Evolutionary conservation across 2,113 vertebrate genomes (phyloP).

Genomic region (Melanerpes formicivorus): DNA sequence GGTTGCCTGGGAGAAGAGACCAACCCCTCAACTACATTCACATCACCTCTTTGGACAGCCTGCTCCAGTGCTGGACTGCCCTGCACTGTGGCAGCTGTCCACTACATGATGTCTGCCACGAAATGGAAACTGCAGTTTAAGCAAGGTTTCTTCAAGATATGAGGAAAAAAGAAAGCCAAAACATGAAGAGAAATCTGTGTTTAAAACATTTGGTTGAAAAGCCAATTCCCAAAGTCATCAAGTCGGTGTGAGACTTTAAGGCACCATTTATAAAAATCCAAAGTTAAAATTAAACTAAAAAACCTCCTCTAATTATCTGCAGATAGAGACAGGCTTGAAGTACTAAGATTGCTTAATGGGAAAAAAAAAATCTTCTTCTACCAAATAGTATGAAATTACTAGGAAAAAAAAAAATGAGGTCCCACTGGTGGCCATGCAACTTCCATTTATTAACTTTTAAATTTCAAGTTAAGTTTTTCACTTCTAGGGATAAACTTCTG

Average conservation of each 20-base stretch:
- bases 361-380: conserved; percentile 6
- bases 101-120: fast-evolving
- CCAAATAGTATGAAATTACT: not conserved
- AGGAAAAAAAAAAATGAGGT: not conserved
- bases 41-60: not conserved
- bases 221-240: not conserved
- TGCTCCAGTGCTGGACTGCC: not conserved
- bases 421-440: not conserved
- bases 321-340: conserved; percentile 16
- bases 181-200: not conserved
- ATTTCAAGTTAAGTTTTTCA: not conserved
- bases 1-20: too few species aligned
- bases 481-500: not conserved
- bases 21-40: not conserved
- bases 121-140: not conserved
- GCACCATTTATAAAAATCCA: not conserved
- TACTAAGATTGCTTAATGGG: not conserved
- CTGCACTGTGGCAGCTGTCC: not conserved
- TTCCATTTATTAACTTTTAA: not conserved
- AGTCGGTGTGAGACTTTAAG: not conserved
- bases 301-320: not conserved
- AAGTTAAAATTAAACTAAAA: not conserved
- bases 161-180: not conserved
- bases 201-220: not conserved
- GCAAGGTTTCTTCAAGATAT: not conserved